Conservation (phyloP, 2,888 invertebrate genomes). For the Pandemis corylana region DNA sequence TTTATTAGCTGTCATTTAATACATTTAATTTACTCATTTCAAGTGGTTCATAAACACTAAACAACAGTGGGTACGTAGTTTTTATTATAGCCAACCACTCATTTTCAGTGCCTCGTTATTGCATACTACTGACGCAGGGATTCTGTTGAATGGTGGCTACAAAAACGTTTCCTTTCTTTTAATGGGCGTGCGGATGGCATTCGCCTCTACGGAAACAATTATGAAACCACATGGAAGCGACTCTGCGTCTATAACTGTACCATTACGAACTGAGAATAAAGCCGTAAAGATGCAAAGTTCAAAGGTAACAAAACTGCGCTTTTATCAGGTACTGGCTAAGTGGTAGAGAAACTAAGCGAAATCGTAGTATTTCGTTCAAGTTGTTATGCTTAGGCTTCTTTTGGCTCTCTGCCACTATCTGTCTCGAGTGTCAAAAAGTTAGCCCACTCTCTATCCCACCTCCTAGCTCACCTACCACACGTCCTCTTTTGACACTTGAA, state of each 20-base stretch:
- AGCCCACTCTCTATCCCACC: no score
- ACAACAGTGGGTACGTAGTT: background rate
- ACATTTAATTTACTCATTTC: no score
- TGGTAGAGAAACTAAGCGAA: background rate
- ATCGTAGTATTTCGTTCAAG: no score
- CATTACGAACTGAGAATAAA: conserved; percentile 16
- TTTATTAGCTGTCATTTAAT: no score
- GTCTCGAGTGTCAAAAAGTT: no score
- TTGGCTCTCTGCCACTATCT: no score
- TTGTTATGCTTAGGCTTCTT: no score
- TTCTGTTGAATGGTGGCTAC: conserved; percentile 24
- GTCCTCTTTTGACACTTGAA: no score
- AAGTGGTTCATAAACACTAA: background rate
- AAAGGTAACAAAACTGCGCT: background rate
- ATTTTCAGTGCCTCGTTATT: conserved; percentile 28
- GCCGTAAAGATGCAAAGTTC: background rate
- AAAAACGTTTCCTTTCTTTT: conserved; percentile 39
- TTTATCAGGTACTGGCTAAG: background rate
- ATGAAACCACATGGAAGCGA: conserved; percentile 28
- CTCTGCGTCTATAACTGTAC: conserved; percentile 2
- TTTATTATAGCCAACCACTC: background rate
- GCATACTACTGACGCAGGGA: conserved; percentile 8
- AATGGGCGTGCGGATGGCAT: conserved; percentile 35
- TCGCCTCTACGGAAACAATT: conserved; percentile 31
- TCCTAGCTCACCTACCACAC: no score